Evolutionary conservation across 92 coral and sea anemone genomes (phyloP).

Genomic region (Isaurus tuberculatus): DNA sequence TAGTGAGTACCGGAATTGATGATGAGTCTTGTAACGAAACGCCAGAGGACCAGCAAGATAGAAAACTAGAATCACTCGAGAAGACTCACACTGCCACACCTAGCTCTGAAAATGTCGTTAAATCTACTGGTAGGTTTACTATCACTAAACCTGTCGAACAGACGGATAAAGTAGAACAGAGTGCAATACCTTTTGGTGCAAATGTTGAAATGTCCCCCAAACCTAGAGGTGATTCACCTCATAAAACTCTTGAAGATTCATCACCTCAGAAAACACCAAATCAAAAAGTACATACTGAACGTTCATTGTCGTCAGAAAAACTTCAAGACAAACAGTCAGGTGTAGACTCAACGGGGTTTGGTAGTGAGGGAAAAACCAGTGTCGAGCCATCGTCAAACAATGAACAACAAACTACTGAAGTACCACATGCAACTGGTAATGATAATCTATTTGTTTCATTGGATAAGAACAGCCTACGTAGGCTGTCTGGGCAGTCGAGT

Average conservation of each 20-base stretch:
- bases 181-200: neutral
- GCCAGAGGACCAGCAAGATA: neutral
- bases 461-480: neutral
- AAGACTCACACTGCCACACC: neutral
- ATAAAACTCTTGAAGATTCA: neutral
- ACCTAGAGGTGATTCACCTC: neutral
- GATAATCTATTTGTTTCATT: neutral
- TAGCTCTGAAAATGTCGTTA: neutral
- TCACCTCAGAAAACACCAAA: neutral
- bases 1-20: neutral
- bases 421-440: neutral
- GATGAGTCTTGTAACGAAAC: neutral
- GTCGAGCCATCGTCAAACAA: neutral
- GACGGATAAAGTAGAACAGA: neutral
- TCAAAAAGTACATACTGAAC: neutral
- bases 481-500: neutral
- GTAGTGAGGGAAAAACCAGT: neutral
- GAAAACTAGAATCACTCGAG: neutral
- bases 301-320: neutral
- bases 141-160: slow-evolving; percentile 31
- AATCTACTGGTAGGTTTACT: slow-evolving; percentile 45
- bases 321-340: neutral
- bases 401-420: neutral
- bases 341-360: neutral
- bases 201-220: neutral